Percentiles rank a stretch among this genome's conserved stretches.
These are phyloP conservation scores for Solenopsis fugax DNA, from an alignment of 1,140 invertebrate genomes.

Conservation along the genomic window DNA sequence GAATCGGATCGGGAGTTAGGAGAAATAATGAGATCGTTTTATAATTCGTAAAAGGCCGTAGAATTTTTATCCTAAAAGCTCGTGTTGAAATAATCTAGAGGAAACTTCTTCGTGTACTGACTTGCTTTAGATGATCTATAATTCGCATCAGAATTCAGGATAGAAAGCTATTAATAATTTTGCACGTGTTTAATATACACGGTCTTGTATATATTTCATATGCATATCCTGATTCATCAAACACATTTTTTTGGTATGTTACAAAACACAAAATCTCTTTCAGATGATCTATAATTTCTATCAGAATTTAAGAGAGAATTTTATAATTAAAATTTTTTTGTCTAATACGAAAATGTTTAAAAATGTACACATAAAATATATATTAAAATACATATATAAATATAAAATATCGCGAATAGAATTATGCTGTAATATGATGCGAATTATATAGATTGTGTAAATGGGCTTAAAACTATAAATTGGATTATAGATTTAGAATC, in stretches of 20 bases:
- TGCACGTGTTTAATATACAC: background rate
- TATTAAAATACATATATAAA: background rate
- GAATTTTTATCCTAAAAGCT: background rate
- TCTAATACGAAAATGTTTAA: background rate
- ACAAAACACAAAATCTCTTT: background rate
- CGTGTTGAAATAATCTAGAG: background rate
- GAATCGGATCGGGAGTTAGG: background rate
- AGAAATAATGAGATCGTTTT: background rate
- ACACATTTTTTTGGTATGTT: background rate
- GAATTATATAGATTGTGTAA: background rate
- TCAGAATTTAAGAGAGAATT: background rate
- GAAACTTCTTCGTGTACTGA: background rate
- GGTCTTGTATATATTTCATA: background rate
- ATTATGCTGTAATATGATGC: background rate
- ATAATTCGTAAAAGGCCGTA: background rate
- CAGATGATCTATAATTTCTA: background rate
- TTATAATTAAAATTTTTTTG: background rate
- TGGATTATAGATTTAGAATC: background rate
- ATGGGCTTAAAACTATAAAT: background rate
- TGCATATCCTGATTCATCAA: background rate
- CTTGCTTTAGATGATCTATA: background rate
- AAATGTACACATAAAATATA: background rate
- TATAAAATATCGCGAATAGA: background rate
- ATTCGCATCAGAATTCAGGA: background rate
- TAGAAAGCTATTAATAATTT: constrained; percentile 11